These are phyloP conservation scores for Leucophenga varia DNA, from an alignment of 1,140 invertebrate genomes.

Conservation along the genomic window DNA sequence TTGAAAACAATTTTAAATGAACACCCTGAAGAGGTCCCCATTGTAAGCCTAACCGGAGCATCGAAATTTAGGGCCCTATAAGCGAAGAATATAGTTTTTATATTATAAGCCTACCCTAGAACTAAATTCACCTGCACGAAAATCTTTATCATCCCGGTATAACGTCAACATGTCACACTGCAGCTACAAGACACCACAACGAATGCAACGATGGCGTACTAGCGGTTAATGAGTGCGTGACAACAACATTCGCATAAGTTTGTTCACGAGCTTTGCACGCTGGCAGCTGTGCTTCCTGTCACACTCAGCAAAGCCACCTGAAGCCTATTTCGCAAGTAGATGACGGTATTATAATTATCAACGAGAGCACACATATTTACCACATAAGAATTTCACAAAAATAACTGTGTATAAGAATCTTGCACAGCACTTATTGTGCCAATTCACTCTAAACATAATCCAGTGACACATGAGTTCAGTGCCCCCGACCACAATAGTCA, in stretches of 20 bases:
- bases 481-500: no score
- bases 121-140: neutral
- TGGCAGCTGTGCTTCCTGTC: constrained; percentile 1
- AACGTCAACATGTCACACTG: no score
- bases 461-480: no score
- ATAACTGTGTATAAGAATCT: no score
- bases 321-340: constrained; percentile 6
- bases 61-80: neutral
- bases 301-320: constrained; percentile 14
- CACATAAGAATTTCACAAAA: no score
- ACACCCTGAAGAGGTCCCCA: neutral
- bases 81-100: neutral
- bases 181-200: no score
- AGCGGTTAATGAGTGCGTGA: constrained; percentile 1
- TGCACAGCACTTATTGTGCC: no score
- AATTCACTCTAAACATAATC: no score
- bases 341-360: constrained; percentile 13
- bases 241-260: constrained; percentile 5
- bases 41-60: neutral
- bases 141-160: neutral
- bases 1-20: neutral
- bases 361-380: constrained; percentile 6
- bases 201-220: constrained; percentile 3
- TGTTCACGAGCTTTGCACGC: constrained; percentile 6
- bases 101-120: constrained; percentile 3